These are phyloP conservation scores for Meta bourneti DNA, from an alignment of 2,888 invertebrate genomes.

Conservation along the genomic window DNA sequence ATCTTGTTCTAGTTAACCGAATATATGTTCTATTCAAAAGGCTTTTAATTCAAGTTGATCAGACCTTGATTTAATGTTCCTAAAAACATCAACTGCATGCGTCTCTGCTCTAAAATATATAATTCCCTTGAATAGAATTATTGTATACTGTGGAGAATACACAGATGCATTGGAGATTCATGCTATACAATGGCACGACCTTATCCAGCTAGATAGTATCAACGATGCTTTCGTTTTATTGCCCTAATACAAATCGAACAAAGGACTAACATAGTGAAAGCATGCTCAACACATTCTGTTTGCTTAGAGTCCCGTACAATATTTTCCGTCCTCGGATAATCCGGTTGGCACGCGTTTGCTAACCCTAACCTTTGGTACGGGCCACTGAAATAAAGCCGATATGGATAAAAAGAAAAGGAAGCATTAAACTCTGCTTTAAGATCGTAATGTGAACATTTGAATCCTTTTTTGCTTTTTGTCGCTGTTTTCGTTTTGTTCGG, in stretches of 20 bases:
- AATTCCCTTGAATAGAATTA: too few relatives aligned
- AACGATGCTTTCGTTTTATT: neutral
- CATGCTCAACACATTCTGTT: neutral
- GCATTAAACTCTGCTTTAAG: conserved; percentile 4
- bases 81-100: too few relatives aligned
- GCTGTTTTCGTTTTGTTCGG: conserved; percentile 1
- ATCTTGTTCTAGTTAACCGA: too few relatives aligned
- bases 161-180: neutral
- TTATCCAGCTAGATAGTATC: neutral
- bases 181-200: neutral
- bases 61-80: too few relatives aligned
- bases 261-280: neutral
- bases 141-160: too few relatives aligned
- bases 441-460: neutral
- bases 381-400: neutral
- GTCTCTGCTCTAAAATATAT: too few relatives aligned
- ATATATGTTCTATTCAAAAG: too few relatives aligned
- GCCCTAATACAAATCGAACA: neutral
- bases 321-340: neutral
- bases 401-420: neutral
- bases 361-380: neutral
- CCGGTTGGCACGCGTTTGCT: neutral
- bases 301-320: neutral
- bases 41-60: too few relatives aligned
- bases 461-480: conserved; percentile 37